These are phyloP conservation scores for Pogonophryne albipinna DNA, from an alignment of 2,797 vertebrate species.

Conservation along the genomic window DNA sequence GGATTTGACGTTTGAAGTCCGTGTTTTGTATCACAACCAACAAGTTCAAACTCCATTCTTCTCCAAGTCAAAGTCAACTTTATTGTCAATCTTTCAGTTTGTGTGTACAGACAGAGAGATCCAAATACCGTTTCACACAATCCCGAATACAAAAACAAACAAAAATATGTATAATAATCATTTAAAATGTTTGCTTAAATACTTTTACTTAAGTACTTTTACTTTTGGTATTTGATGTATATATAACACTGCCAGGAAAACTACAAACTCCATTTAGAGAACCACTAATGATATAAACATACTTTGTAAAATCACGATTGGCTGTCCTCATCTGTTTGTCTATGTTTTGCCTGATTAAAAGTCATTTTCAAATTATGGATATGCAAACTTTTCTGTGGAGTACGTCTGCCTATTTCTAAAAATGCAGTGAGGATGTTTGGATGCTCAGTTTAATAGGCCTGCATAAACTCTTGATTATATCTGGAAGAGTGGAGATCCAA, in stretches of 20 bases:
- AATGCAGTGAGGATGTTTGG: not conserved
- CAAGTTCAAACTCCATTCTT: too few relatives aligned
- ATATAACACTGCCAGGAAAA: too few relatives aligned
- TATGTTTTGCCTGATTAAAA: not conserved
- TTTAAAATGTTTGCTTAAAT: too few relatives aligned
- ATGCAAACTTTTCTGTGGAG: not conserved
- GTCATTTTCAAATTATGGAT: not conserved
- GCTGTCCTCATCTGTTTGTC: not conserved
- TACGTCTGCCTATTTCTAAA: not conserved
- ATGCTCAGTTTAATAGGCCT: not conserved
- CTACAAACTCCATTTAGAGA: not conserved
- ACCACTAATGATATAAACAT: not conserved
- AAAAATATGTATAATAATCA: too few relatives aligned
- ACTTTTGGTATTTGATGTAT: too few relatives aligned
- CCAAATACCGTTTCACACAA: too few relatives aligned
- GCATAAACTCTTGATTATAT: not conserved
- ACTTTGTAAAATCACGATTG: not conserved
- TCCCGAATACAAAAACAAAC: too few relatives aligned
- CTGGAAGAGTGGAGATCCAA: not conserved
- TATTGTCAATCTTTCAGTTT: too few relatives aligned
- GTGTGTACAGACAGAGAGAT: too few relatives aligned
- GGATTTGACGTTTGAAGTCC: not conserved
- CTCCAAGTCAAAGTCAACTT: too few relatives aligned
- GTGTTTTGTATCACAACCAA: not conserved
- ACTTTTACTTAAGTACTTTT: too few relatives aligned